These are phyloP conservation scores for Cygnus olor DNA, from an alignment of 2,797 vertebrate species.

Conservation along the genomic window DNA sequence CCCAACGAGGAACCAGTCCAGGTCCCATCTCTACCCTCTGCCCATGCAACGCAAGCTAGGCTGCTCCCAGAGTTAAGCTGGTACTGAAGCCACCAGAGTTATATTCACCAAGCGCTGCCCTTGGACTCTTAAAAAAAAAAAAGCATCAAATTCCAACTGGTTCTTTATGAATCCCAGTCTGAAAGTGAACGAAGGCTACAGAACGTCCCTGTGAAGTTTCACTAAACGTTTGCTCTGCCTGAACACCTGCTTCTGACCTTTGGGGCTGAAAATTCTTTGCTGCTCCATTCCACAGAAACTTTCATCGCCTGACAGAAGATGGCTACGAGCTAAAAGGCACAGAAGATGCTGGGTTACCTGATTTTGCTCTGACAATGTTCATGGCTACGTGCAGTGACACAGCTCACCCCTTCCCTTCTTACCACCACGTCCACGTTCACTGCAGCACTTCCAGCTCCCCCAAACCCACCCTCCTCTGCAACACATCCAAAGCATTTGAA, in stretches of 20 bases:
- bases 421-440: neutral
- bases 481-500: neutral
- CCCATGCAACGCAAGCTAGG: neutral
- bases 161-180: neutral
- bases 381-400: neutral
- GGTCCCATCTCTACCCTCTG: neutral
- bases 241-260: neutral
- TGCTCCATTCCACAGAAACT: neutral
- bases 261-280: neutral
- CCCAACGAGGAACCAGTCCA: neutral
- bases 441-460: neutral
- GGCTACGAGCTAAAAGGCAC: neutral
- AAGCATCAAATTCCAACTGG: neutral
- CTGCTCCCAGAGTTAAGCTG: neutral
- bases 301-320: neutral
- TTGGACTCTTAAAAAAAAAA: neutral
- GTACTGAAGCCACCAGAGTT: neutral
- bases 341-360: neutral
- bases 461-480: rapidly evolving
- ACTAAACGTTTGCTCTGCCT: neutral
- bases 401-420: neutral
- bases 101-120: neutral
- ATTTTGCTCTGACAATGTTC: neutral
- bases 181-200: neutral
- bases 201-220: neutral